Conservation (phyloP, 2,888 invertebrate species). For the Rapana venosa region DNA sequence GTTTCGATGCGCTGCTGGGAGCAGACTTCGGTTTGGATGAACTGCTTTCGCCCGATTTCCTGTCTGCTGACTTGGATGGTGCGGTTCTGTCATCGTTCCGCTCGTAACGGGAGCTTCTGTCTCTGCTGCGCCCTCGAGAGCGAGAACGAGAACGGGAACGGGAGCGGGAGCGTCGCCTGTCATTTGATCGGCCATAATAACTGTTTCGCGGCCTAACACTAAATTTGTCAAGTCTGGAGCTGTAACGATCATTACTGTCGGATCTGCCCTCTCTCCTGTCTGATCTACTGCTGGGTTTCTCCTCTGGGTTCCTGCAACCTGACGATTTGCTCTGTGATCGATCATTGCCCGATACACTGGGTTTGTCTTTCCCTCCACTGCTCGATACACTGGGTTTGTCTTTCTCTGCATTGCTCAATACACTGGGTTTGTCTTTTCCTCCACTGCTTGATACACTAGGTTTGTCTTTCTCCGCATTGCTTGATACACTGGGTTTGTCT, state of each 20-base stretch:
- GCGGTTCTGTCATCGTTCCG: neutral
- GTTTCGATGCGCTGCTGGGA: neutral
- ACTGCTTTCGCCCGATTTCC: neutral
- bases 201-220: neutral
- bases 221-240: neutral
- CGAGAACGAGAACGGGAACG: slow-evolving; percentile 14
- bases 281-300: slow-evolving; percentile 1
- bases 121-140: slow-evolving; percentile 25
- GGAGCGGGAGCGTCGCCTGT: slow-evolving; percentile 20
- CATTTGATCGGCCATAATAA: neutral
- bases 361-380: neutral
- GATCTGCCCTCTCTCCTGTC: neutral
- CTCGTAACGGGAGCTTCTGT: slow-evolving; percentile 20
- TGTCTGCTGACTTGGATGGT: neutral
- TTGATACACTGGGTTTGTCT: neutral
- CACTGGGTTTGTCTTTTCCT: neutral
- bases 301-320: neutral
- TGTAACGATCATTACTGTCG: neutral
- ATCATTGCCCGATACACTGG: neutral
- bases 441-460: neutral
- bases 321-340: neutral
- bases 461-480: neutral
- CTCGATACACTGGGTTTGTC: neutral
- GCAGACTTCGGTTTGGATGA: neutral
- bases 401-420: neutral